phyloP scores from a whole-genome alignment of 2,888 invertebrate species.

The Cosmia trapezina region DNA sequence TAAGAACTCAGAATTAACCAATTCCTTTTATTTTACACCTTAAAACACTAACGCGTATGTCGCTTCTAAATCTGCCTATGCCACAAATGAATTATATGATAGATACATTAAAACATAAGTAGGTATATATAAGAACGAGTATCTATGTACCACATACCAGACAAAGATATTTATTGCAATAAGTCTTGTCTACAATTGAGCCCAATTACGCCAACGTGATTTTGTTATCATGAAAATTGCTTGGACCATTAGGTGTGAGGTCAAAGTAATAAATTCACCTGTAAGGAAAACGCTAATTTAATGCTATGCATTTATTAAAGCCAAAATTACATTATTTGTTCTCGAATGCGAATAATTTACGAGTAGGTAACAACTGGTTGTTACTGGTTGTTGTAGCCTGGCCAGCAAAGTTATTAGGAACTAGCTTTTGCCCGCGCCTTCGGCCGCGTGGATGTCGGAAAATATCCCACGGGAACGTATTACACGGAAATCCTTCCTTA shows the following conservation, averaged over 20 bases:
- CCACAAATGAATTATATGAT: not conserved
- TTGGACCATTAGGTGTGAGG: constrained; percentile 40
- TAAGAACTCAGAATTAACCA: not conserved
- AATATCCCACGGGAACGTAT: too few species aligned
- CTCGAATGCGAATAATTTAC: not conserved
- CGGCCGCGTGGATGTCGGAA: too few species aligned
- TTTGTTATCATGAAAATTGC: constrained; percentile 56
- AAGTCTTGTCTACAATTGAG: constrained; percentile 48
- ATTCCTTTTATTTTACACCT: not conserved
- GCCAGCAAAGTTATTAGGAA: too few species aligned
- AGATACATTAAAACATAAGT: not conserved
- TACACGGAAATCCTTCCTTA: too few species aligned
- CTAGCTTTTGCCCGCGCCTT: too few species aligned
- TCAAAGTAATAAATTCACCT: constrained; percentile 51
- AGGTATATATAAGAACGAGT: not conserved
- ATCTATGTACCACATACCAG: not conserved
- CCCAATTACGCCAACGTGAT: constrained; percentile 56
- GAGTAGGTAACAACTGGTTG: not conserved
- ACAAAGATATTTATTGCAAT: constrained; percentile 48
- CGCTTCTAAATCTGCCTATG: constrained; percentile 16
- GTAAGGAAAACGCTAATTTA: constrained; percentile 33
- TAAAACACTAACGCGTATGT: constrained; percentile 15
- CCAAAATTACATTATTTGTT: constrained; percentile 5
- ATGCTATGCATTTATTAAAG: constrained; percentile 12
- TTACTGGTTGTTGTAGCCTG: too few species aligned